Conservation (phyloP, 2,888 invertebrate genomes). For the Lucinisca nassula region DNA sequence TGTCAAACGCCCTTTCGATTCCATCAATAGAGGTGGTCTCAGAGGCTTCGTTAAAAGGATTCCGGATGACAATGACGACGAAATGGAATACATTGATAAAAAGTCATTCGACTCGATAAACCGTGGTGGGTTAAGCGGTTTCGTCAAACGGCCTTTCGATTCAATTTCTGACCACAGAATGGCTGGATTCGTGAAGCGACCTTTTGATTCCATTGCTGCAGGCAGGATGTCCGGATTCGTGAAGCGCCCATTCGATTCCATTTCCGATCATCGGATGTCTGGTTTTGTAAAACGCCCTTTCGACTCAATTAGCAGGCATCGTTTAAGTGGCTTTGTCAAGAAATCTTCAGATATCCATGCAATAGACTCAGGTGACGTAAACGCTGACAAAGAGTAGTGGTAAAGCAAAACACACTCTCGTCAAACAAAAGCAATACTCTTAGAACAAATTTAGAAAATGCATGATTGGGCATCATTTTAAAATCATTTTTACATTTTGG, state of each 20-base stretch:
- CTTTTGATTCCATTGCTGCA: constrained; percentile 51
- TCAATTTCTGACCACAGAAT: constrained; percentile 21
- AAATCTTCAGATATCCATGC: not conserved
- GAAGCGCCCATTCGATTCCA: constrained; percentile 58
- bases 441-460: too few species aligned
- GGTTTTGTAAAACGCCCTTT: constrained; percentile 58
- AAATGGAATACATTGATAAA: not conserved
- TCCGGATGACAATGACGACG: not conserved
- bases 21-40: constrained; percentile 38
- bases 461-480: too few species aligned
- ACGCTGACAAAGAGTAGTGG: too few species aligned
- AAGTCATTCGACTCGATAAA: constrained; percentile 49
- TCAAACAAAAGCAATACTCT: too few species aligned
- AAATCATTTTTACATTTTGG: too few species aligned
- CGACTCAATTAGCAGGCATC: constrained; percentile 50
- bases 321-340: constrained; percentile 56
- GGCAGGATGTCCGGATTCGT: constrained; percentile 43
- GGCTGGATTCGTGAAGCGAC: constrained; percentile 48
- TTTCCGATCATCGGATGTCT: constrained; percentile 35
- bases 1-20: constrained; percentile 42
- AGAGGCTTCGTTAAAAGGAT: constrained; percentile 49
- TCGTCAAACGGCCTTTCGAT: constrained; percentile 54
- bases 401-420: too few species aligned
- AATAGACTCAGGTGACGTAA: not conserved
- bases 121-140: constrained; percentile 46